Conservation (phyloP, 2,113 vertebrate species). For the Stercorarius parasiticus region DNA sequence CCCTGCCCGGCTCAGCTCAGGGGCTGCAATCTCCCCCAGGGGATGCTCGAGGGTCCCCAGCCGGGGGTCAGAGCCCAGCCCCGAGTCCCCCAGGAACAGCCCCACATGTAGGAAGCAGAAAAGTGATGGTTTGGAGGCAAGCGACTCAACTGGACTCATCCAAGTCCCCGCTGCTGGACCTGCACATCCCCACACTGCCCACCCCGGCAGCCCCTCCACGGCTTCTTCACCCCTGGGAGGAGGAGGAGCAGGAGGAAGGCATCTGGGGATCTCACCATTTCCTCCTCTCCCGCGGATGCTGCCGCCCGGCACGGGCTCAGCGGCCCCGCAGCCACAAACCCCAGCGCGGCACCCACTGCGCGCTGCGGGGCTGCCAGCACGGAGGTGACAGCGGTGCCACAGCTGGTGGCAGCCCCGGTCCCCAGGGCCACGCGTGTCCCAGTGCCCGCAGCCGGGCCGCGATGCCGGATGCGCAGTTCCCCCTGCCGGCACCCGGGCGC, state of each 20-base stretch:
- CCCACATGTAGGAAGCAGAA: fast-evolving
- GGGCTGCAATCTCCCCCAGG: background rate
- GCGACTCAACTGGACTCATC: fast-evolving
- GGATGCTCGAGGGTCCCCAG: background rate
- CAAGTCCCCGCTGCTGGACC: background rate
- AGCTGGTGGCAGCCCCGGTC: background rate
- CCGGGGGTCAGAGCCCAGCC: background rate
- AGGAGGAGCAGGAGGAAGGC: background rate
- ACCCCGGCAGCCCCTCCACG: background rate
- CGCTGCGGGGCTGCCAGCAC: background rate
- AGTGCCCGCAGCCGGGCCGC: fast-evolving
- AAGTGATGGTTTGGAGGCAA: background rate
- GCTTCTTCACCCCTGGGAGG: background rate
- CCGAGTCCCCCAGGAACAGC: background rate
- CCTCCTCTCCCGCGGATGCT: background rate
- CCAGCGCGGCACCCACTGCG: fast-evolving
- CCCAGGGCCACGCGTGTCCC: background rate
- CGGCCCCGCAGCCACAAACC: background rate
- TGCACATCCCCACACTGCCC: fast-evolving
- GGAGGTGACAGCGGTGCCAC: background rate
- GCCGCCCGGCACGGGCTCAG: background rate
- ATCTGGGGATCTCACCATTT: background rate
- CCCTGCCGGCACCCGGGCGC: background rate
- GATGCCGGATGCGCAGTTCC: background rate
- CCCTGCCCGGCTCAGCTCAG: background rate